A percentile compares a stretch with the other conserved stretches of the same genome.
phyloP scores from a whole-genome alignment of 2,797 vertebrate genomes.

The Oreochromis grahami region DNA sequence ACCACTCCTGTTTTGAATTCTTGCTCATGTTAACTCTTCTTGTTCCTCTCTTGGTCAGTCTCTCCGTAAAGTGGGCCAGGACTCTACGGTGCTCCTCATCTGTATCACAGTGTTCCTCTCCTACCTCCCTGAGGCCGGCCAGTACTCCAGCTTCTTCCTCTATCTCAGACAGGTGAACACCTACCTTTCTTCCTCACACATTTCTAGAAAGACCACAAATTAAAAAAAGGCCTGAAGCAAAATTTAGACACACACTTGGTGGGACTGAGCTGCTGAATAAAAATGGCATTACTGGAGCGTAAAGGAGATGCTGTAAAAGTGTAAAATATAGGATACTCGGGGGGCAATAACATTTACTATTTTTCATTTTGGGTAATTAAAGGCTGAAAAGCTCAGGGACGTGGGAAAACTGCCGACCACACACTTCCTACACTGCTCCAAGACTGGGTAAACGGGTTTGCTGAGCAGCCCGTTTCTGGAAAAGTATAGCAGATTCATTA shows the following conservation, averaged over 20 bases:
- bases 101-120: slow-evolving; percentile 94
- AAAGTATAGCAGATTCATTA: neutral
- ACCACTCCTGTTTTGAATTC: neutral
- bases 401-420: neutral
- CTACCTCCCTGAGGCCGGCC: slow-evolving; percentile 91
- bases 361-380: neutral
- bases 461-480: neutral
- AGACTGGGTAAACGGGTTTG: slow-evolving; percentile 8
- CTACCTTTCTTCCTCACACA: neutral
- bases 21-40: slow-evolving; percentile 27
- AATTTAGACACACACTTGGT: neutral
- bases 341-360: neutral
- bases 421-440: neutral
- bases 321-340: neutral
- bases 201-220: neutral
- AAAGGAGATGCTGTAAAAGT: neutral
- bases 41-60: slow-evolving; percentile 70
- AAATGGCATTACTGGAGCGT: neutral
- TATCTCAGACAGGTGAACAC: slow-evolving; percentile 86
- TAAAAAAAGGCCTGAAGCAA: neutral
- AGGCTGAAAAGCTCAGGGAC: neutral
- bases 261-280: neutral
- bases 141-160: slow-evolving; percentile 95
- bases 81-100: slow-evolving; percentile 92
- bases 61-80: slow-evolving; percentile 89